phyloP scores from a whole-genome alignment of 30 jellyfish, hydroid and myxozoan genomes.

The Pseudorhiza aurosa region DNA sequence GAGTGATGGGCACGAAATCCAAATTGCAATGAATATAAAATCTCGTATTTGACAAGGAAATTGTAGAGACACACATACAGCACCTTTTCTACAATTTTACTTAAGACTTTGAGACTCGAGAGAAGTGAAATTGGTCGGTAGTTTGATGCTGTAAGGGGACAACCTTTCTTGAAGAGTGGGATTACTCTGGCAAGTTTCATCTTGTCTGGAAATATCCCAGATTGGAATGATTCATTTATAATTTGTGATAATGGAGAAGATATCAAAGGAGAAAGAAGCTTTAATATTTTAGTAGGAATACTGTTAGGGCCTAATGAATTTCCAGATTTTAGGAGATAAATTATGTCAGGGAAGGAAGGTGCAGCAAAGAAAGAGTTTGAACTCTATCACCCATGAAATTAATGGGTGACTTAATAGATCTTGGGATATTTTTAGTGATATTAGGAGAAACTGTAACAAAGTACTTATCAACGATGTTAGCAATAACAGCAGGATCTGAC shows the following conservation, averaged over 20 bases:
- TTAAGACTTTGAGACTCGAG: conserved; percentile 65
- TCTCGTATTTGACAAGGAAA: conserved; percentile 36
- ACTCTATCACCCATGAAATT: conserved; percentile 48
- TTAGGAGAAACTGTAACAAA: conserved; percentile 55
- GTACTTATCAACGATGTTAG: conserved; percentile 63
- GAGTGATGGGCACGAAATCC: conserved; percentile 67
- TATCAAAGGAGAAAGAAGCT: conserved; percentile 30
- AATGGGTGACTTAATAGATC: conserved; percentile 30
- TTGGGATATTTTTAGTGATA: conserved; percentile 46
- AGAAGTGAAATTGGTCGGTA: conserved; percentile 77
- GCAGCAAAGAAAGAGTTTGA: conserved; percentile 42
- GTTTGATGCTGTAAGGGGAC: conserved; percentile 49
- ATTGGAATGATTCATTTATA: conserved; percentile 60
- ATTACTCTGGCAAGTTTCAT: conserved; percentile 66
- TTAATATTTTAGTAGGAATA: conserved; percentile 64
- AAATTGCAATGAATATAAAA: conserved; percentile 46
- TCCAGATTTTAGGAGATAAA: conserved; percentile 60
- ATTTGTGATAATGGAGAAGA: conserved; percentile 68
- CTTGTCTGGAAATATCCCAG: conserved; percentile 63
- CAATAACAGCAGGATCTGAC: conserved; percentile 60
- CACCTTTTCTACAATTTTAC: conserved; percentile 57
- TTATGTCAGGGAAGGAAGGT: conserved; percentile 71
- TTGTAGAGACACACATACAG: conserved; percentile 49
- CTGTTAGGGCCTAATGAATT: conserved; percentile 77
- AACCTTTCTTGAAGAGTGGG: conserved; percentile 68